Evolutionary conservation across 2,888 invertebrate species (phyloP).

Genomic region (Dusona sp.): DNA sequence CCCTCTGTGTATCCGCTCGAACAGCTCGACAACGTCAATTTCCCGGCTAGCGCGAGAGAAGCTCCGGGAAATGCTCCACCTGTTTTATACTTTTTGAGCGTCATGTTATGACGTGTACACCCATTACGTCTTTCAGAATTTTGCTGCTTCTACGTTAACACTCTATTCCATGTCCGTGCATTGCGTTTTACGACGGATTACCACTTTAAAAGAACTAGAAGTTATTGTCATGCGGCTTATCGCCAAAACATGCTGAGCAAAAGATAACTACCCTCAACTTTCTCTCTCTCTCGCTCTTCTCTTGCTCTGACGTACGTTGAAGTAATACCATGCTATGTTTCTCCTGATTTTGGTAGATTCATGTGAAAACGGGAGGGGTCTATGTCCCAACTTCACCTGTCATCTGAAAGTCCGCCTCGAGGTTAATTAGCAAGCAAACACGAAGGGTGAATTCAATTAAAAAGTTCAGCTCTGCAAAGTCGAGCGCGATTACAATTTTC

Average conservation of each 20-base stretch:
- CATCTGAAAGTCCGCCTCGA: conserved; percentile 41
- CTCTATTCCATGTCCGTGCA: conserved; percentile 58
- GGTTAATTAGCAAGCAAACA: conserved; percentile 68
- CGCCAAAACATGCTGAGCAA: conserved; percentile 47
- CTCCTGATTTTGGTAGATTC: conserved; percentile 10
- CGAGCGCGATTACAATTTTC: conserved; percentile 19
- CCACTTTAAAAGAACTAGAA: background rate
- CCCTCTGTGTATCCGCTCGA: conserved; percentile 52
- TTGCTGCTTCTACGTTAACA: conserved; percentile 24
- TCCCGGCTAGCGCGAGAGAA: conserved; percentile 69
- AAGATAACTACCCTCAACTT: conserved; percentile 56
- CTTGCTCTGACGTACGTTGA: conserved; percentile 64
- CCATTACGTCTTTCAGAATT: conserved; percentile 33
- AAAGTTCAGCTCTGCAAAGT: conserved; percentile 66
- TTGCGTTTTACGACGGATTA: conserved; percentile 48
- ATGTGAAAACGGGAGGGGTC: conserved; percentile 28
- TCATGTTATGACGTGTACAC: background rate
- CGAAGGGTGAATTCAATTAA: conserved; percentile 74
- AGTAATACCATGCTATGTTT: conserved; percentile 13
- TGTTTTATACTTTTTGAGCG: conserved; percentile 46
- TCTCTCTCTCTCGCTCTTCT: conserved; percentile 62
- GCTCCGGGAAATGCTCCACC: conserved; percentile 41
- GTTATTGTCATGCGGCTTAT: conserved; percentile 55
- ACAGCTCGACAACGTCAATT: conserved; percentile 69
- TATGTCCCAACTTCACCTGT: conserved; percentile 8